phyloP scores from a whole-genome alignment of 2,797 vertebrate genomes.

The Ibycter americanus region DNA sequence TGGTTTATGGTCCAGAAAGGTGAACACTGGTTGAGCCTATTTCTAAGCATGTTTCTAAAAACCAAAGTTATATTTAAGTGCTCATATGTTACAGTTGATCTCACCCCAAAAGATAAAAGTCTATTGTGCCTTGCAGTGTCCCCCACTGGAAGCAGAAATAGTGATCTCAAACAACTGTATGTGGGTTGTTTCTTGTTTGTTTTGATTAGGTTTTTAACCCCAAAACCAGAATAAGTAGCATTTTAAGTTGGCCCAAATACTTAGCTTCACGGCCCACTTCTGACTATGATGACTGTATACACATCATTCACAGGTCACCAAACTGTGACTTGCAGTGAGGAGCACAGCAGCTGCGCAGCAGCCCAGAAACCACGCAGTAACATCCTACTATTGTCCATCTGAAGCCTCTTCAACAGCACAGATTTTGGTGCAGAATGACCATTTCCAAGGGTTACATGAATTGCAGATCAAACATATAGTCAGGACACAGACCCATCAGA shows the following conservation, averaged over 20 bases:
- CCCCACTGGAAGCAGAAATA: background rate
- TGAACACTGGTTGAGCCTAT: background rate
- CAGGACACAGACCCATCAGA: background rate
- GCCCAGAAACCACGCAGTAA: background rate
- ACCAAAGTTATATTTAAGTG: background rate
- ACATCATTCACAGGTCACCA: background rate
- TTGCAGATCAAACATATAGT: background rate
- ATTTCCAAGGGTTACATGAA: background rate
- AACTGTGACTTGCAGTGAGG: background rate
- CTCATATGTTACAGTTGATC: background rate
- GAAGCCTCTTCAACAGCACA: background rate
- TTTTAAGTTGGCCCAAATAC: conserved; percentile 3
- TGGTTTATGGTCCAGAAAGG: background rate
- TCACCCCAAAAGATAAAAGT: background rate
- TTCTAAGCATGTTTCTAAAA: background rate
- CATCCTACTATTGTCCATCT: background rate
- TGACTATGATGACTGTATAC: background rate
- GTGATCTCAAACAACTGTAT: background rate
- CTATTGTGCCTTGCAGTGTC: background rate
- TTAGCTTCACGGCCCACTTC: background rate
- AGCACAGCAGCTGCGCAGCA: background rate
- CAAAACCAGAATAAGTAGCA: background rate
- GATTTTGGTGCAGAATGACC: background rate
- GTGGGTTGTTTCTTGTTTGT: background rate
- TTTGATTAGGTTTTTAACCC: background rate